Conservation (phyloP, 2,888 invertebrate species). For the Euproctis similis region DNA sequence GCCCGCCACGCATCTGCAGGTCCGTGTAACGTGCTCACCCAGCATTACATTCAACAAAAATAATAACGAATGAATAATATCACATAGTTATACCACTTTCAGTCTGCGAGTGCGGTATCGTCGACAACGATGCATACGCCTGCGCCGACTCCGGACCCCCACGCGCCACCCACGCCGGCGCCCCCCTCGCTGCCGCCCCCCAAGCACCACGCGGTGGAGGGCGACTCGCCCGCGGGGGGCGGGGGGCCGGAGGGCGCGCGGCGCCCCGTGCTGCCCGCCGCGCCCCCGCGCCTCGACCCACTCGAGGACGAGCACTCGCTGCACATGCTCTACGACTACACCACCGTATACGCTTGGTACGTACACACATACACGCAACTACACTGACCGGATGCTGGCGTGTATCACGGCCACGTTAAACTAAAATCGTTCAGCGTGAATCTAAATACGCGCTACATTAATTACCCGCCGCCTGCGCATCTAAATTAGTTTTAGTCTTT, state of each 20-base stretch:
- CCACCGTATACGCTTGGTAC: slow-evolving; percentile 86
- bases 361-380: not conserved
- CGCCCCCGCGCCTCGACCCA: slow-evolving; percentile 85
- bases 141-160: slow-evolving; percentile 69
- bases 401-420: too few species aligned
- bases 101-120: slow-evolving; percentile 38
- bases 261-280: slow-evolving; percentile 85
- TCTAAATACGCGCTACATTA: not conserved
- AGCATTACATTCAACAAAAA: too few species aligned
- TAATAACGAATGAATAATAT: too few species aligned
- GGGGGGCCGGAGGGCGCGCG: slow-evolving; percentile 67
- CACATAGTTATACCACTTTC: too few species aligned
- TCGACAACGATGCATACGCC: slow-evolving; percentile 70
- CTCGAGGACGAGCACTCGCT: slow-evolving; percentile 87
- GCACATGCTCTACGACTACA: slow-evolving; percentile 92
- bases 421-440: too few species aligned
- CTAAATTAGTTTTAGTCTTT: too few species aligned
- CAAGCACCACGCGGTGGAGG: slow-evolving; percentile 49
- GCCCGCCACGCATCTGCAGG: slow-evolving; percentile 37
- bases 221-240: slow-evolving; percentile 18
- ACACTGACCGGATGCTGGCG: too few species aligned
- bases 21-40: slow-evolving; percentile 19
- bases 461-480: too few species aligned
- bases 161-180: slow-evolving; percentile 63
- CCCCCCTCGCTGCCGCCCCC: slow-evolving; percentile 55